Evolutionary conservation across 2,888 invertebrate species (phyloP), one percentile per base, ranked within the genome.

Genomic region (Mamestra brassicae): DNA sequence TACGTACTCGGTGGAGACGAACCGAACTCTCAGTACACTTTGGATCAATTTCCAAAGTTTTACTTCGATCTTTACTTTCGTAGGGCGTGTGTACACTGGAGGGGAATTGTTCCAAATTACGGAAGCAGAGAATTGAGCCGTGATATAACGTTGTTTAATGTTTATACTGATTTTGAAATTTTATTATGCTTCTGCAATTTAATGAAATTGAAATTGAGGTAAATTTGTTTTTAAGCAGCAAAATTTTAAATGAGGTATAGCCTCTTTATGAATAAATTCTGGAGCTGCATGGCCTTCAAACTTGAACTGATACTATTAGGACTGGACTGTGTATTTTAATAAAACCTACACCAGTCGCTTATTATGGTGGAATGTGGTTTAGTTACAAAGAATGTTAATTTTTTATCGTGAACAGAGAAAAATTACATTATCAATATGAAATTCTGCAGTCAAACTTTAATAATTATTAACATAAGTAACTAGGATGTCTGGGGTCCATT

Each of bases 11-110:
- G 87, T 82, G 84, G 86, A 87, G 90, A 89, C 86, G 90, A 89
- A 85, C 85, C 87, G 73, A 92, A 90, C 90, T 91, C 90, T 90
- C 85, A 78, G 90, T 89, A 90, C 88, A 92, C 93, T 92, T 85
- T 87, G 91, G 93, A 94, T 94, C 94, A 93, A 94, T 94, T 93
- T 92, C 90, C 89, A 88, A 95, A 95, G 92, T 95, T 94, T 91
- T 90, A 90, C 93, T 93, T 92, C 93, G 90, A 92, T 93, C 92
- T 91, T 91, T 89, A 79, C 87, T 88, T 87, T 87, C 81, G 67
- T 88, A 88, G 85, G 92, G 84, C 66, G 76, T 81, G 88, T 89
- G 75, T 87, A 89, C 89, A 90, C 83, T 83, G 74, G 64, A 52
- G 67, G 65, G 61, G 68, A 74, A 79, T 74, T 83, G 81, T 83